Evolutionary conservation across 2,888 invertebrate species (phyloP).

Genomic region (Thera obeliscata): DNA sequence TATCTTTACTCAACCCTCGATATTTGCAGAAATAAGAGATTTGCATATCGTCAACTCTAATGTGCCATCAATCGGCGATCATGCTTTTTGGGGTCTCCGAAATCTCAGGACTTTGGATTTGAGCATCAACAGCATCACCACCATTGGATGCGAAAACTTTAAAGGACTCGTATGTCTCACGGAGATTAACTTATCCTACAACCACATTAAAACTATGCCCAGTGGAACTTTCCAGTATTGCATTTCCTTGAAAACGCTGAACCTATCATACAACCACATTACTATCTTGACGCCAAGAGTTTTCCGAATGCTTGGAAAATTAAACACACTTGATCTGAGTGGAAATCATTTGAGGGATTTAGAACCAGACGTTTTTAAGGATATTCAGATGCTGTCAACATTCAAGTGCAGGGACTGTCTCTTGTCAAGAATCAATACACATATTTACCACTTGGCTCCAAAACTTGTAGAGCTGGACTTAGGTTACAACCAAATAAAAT

Average conservation of each 20-base stretch:
- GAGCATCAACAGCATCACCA: constrained; percentile 89
- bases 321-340: constrained; percentile 89
- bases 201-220: constrained; percentile 89
- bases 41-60: constrained; percentile 89
- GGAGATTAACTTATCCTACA: constrained; percentile 89
- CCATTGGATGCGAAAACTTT: constrained; percentile 89
- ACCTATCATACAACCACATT: constrained; percentile 87
- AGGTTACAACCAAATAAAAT: constrained; percentile 91
- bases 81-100: constrained; percentile 92
- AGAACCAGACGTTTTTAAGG: constrained; percentile 91
- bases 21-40: constrained; percentile 86
- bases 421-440: constrained; percentile 89
- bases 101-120: constrained; percentile 86
- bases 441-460: constrained; percentile 90
- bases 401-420: constrained; percentile 90
- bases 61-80: constrained; percentile 90
- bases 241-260: constrained; percentile 87
- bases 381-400: constrained; percentile 88
- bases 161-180: constrained; percentile 89
- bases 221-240: constrained; percentile 91
- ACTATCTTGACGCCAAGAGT: constrained; percentile 88
- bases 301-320: constrained; percentile 89
- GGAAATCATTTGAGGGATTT: constrained; percentile 89
- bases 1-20: constrained; percentile 83
- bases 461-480: constrained; percentile 90